These are phyloP conservation scores for Merodon equestris DNA, from an alignment of 2,888 invertebrate genomes.

Conservation along the genomic window DNA sequence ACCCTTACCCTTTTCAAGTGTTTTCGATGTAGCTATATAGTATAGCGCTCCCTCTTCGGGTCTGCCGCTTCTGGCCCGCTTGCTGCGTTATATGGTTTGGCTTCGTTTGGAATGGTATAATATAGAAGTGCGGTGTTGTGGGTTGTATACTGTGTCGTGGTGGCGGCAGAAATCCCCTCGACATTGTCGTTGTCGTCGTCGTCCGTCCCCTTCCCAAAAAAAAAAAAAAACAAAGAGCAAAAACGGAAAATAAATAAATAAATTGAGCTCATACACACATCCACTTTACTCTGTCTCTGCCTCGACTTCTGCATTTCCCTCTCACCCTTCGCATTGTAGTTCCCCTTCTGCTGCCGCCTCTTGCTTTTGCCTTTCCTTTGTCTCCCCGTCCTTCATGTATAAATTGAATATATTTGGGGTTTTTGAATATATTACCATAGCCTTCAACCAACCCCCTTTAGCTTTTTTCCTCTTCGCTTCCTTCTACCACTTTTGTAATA, in stretches of 20 bases:
- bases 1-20: constrained; percentile 53
- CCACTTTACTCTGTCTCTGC: not conserved
- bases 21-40: constrained; percentile 22
- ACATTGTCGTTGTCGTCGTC: no score
- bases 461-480: no score
- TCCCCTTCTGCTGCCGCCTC: no score
- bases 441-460: not conserved
- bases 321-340: no score
- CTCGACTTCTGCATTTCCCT: no score
- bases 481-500: not conserved
- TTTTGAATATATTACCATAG: constrained; percentile 43
- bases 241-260: constrained; percentile 11
- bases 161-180: constrained; percentile 40
- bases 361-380: no score
- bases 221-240: no score
- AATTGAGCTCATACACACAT: constrained; percentile 55
- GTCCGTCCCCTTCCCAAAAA: constrained; percentile 28
- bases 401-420: constrained; percentile 61
- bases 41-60: no score
- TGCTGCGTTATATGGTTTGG: constrained; percentile 10
- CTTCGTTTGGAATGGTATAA: constrained; percentile 22
- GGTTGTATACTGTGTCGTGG: no score
- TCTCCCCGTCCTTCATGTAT: constrained; percentile 14
- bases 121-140: not conserved
- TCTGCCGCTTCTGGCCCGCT: no score